A percentile compares a stretch with the other conserved stretches of the same genome.
These are phyloP conservation scores for Ecdyonurus torrentis DNA, from an alignment of 2,888 invertebrate genomes.

Conservation along the genomic window DNA sequence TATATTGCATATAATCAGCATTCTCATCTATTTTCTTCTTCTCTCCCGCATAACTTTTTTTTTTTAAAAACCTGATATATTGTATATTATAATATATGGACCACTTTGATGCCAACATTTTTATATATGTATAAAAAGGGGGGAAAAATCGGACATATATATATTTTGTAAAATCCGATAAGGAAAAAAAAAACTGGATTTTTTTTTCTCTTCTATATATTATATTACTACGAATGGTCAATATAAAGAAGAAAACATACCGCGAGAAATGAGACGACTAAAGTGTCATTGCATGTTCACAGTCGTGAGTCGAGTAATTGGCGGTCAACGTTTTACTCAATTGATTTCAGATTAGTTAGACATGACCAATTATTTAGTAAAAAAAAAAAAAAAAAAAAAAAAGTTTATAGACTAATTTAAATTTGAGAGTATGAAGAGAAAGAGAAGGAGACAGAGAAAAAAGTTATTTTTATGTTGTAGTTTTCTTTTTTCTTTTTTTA, in stretches of 20 bases:
- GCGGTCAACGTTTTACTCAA: not conserved
- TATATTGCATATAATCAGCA: not conserved
- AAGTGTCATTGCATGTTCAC: not conserved
- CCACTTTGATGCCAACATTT: not conserved
- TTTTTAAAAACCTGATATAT: not conserved
- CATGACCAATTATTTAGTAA: not conserved
- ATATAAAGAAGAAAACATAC: too few species aligned
- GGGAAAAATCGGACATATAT: not conserved
- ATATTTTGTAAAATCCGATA: too few species aligned
- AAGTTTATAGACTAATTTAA: not conserved
- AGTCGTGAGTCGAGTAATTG: not conserved
- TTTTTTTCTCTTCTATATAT: too few species aligned
- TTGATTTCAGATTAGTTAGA: not conserved
- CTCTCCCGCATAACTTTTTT: not conserved
- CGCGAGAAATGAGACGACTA: too few species aligned
- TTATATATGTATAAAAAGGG: not conserved
- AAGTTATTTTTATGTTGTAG: too few species aligned
- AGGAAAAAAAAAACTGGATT: too few species aligned
- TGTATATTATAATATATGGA: not conserved
- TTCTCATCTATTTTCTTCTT: not conserved
- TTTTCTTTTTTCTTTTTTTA: too few species aligned
- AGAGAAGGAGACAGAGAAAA: too few species aligned
- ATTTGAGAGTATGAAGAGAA: too few species aligned
- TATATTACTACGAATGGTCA: too few species aligned
- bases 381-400: too few species aligned